Evolutionary conservation across 2,888 invertebrate genomes (phyloP).

Genomic region (Endotricha flammealis): DNA sequence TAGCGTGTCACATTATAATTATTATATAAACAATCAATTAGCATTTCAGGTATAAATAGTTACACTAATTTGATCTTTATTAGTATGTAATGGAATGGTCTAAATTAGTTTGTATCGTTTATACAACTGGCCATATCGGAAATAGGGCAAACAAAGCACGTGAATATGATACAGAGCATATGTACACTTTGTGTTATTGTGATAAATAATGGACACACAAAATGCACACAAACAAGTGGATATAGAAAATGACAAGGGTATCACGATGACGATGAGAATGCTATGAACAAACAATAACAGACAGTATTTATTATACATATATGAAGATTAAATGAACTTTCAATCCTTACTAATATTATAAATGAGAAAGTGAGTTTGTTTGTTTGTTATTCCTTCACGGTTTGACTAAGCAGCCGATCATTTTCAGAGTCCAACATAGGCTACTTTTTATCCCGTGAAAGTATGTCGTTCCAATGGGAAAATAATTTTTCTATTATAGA

Average conservation of each 20-base stretch:
- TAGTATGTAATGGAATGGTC: neutral
- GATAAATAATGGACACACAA: conserved; percentile 25
- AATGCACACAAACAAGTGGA: conserved; percentile 29
- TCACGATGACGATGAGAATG: conserved; percentile 30
- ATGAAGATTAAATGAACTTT: conserved; percentile 8
- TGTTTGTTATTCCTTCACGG: no score
- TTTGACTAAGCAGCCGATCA: no score
- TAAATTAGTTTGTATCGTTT: conserved; percentile 3
- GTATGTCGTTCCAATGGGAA: no score
- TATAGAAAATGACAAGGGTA: conserved; percentile 21
- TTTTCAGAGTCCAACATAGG: no score
- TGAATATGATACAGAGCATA: conserved; percentile 33
- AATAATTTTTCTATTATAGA: no score
- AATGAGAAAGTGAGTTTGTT: no score
- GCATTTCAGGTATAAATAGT: no score
- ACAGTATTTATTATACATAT: conserved; percentile 6
- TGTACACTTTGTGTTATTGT: conserved; percentile 28
- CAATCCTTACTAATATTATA: no score
- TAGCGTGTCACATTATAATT: no score
- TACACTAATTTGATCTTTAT: no score
- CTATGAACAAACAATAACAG: conserved; percentile 25
- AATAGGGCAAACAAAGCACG: conserved; percentile 50
- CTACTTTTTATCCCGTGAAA: no score
- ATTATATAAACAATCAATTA: no score
- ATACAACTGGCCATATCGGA: conserved; percentile 54